Base-by-base conservation (phyloP, 2,113 vertebrate species). In the Phrynosoma blainvillii region DNA sequence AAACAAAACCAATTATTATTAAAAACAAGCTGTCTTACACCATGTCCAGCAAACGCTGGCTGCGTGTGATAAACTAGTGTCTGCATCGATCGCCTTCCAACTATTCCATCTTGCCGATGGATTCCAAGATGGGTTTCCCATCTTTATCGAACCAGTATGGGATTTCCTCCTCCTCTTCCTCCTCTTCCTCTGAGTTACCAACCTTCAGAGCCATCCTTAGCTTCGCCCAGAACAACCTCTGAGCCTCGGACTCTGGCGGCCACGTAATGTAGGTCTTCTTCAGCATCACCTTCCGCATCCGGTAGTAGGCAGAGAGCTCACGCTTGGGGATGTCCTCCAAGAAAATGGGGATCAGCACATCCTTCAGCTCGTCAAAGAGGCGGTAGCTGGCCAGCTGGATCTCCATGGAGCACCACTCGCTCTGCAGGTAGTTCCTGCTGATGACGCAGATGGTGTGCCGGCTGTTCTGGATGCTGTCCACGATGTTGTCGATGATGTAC, bases 341-440 rank as follows among this genome's bases (percentile, higher is more conserved):
- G 87, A 98, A 97, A 12, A 98, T 86, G 0, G 98, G 95, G 78
- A 99, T 96, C 0, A 98, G 97, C 71, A 98, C 97, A 1, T 98
- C 98, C 0, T 95, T 91, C 85, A 97, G 96, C 88, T 98, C 97
- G 0, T 98, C 96, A 0, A 98, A 98, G 85, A 98, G 97, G 80
- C 97, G 94, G 73, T 98, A 98, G 93, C 97, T 99, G 84, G 98
- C 98, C 79, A 98, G 85, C 90, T 99, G 98, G 54, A 98, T 97
- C 94, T 99, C 98, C 91, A 98, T 88, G 0, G 96, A 97, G 84
- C 98, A 98, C 98, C 98, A 97, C 85, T 97, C 97, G 0, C 98
- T 98, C 70, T 32, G 93, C 32, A 98, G 95, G 87, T 98, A 98
- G 68, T 94, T 95, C 5, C 96, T 96, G 94, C 97, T 98, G 52